phyloP scores from a whole-genome alignment of 2,797 vertebrate species.

The Micropoecilia bifurca region DNA sequence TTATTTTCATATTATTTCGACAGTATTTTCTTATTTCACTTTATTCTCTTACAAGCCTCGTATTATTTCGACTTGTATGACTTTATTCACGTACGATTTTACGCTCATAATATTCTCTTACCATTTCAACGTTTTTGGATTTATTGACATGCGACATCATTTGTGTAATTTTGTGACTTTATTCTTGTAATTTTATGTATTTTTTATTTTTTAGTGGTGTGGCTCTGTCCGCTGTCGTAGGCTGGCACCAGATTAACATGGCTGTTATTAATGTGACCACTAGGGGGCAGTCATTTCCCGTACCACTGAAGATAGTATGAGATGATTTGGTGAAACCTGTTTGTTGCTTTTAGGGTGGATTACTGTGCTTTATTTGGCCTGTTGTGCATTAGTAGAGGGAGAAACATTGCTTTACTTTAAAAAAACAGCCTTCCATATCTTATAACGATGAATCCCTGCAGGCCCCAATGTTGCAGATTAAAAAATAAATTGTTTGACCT shows the following conservation, averaged over 20 bases:
- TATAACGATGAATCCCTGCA: background rate
- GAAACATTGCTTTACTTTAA: background rate
- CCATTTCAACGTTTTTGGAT: too few relatives aligned
- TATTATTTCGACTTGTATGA: too few relatives aligned
- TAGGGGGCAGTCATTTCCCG: background rate
- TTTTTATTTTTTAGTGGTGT: too few relatives aligned
- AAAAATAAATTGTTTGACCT: conserved; percentile 1
- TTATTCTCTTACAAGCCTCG: too few relatives aligned
- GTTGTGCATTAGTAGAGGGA: background rate
- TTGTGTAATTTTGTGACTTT: too few relatives aligned
- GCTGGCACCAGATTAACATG: background rate
- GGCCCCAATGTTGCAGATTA: background rate
- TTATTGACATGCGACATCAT: too few relatives aligned
- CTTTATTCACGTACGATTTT: too few relatives aligned
- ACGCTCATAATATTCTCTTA: too few relatives aligned
- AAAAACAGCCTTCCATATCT: background rate
- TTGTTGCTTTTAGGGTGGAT: background rate
- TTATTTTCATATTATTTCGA: too few relatives aligned
- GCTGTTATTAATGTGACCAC: background rate
- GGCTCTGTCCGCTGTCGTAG: too few relatives aligned
- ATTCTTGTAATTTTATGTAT: too few relatives aligned
- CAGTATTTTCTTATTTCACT: too few relatives aligned
- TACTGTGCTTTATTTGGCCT: background rate
- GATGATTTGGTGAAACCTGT: background rate
- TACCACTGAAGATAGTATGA: background rate